Conservation (phyloP, 2,888 invertebrate genomes). For the Eilema sororculum region DNA sequence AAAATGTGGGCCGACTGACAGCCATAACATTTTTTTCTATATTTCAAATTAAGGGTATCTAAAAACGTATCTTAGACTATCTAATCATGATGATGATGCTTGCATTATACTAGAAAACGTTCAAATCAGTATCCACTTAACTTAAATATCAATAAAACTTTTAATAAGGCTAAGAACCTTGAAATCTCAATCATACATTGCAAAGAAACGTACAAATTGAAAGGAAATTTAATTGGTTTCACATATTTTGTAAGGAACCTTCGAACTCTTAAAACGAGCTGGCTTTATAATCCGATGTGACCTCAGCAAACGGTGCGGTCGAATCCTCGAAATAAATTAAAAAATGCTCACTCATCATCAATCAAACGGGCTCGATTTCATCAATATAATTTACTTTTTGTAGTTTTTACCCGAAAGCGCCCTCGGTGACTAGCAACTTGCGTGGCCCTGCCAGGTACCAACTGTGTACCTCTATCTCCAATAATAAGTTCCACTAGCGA, state of each 20-base stretch:
- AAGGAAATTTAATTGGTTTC: conserved; percentile 53
- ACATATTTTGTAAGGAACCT: conserved; percentile 53
- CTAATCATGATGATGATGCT: conserved; percentile 14
- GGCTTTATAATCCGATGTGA: conserved; percentile 61
- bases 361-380: conserved; percentile 86
- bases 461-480: conserved; percentile 47
- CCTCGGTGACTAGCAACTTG: conserved; percentile 81
- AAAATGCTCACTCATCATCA: conserved; percentile 86
- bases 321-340: conserved; percentile 86
- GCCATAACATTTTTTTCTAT: conserved; percentile 52
- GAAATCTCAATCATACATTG: conserved; percentile 38
- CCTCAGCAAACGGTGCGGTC: conserved; percentile 67
- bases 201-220: conserved; percentile 50
- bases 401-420: conserved; percentile 85
- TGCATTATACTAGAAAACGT: conserved; percentile 6
- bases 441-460: conserved; percentile 72
- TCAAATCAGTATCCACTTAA: conserved; percentile 15
- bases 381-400: conserved; percentile 87
- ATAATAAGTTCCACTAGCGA: conserved; percentile 46
- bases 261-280: conserved; percentile 46
- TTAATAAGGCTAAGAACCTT: conserved; percentile 44
- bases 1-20: conserved; percentile 53
- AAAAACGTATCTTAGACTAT: conserved; percentile 19
- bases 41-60: conserved; percentile 50
- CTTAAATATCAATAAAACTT: conserved; percentile 23